Percentiles rank a stretch among this genome's conserved stretches.
phyloP scores from a whole-genome alignment of 37 sponge, comb jelly and placozoan species.

The Aplysina aerophoba region DNA sequence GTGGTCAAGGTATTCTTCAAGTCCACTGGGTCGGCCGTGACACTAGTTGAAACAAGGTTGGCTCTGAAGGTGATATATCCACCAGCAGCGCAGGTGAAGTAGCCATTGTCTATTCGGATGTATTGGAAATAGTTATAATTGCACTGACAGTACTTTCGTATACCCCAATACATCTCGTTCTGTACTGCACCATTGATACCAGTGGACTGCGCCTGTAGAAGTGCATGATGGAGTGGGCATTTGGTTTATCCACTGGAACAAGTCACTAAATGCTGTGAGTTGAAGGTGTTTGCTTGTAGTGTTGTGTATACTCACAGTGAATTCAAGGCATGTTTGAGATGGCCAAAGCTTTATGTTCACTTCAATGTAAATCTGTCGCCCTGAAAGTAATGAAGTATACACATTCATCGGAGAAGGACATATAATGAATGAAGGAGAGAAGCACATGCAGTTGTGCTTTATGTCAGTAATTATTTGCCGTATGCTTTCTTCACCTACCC shows the following conservation, averaged over 20 bases:
- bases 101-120: not conserved
- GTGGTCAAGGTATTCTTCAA: not conserved
- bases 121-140: not conserved
- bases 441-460: too few species aligned
- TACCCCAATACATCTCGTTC: not conserved
- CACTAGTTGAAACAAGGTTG: not conserved
- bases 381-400: not conserved
- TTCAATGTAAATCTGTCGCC: not conserved
- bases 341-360: slow-evolving; percentile 8
- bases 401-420: too few species aligned
- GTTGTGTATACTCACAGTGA: not conserved
- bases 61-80: slow-evolving; percentile 18
- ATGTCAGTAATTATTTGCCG: too few species aligned
- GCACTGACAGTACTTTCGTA: not conserved
- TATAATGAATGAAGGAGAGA: too few species aligned
- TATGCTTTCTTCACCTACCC: not conserved
- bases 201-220: too few species aligned
- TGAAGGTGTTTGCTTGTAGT: too few species aligned
- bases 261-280: too few species aligned
- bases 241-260: too few species aligned
- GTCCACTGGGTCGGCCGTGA: not conserved
- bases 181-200: not conserved
- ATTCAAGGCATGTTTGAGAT: not conserved
- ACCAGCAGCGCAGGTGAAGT: not conserved
- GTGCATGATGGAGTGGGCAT: too few species aligned